Base-by-base conservation (phyloP, 2,113 vertebrate species). In the Sturnus vulgaris region DNA sequence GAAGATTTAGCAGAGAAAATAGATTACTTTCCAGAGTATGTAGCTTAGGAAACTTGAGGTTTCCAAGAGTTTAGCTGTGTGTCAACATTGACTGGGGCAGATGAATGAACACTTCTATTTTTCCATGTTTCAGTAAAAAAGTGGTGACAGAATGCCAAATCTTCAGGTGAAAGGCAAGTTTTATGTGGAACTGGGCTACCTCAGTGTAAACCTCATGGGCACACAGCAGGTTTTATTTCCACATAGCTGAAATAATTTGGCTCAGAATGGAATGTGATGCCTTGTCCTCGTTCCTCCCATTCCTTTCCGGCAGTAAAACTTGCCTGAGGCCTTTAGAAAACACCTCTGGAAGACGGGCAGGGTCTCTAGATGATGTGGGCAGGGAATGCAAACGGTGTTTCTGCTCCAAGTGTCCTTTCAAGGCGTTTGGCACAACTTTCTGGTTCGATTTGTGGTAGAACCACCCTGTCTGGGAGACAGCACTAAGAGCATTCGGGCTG, bases 401-500 rank as follows among this genome's bases (percentile, higher is more conserved):
- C 75, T 66, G 64, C 20, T 77, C 69, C 7, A 64, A 79, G 30
- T 28, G 31, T 9, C 10, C 33, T 72, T 93, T 55, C 13, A 52
- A 47, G 28, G 20, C 31, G 19, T 59, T 79, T 33, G 40, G 49
- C 40, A 56, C 17, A 63, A 15, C 4, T 76, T 59, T 20, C 40
- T 47, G 24, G 2, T 68, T 19, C 2, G 4, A 4, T 24, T 55
- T 71, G 35, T 37, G 49, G 25, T 8, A 47, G 82, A 59, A 44
- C 47, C 1, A 2, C 64, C 40, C 21, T 31, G 56, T 35, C 2
- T 55, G 49, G 42, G 42, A 56, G 49, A 25, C 16, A 15, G 2
- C 0, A 0, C 42, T 42, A 12, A 3, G 50, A 63, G 52, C 3
- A 2, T 64, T 27, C 3, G 7, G 2, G 18, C 11, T 14, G 30